Percentiles rank a stretch among this genome's conserved stretches.
phyloP scores from a whole-genome alignment of 2,797 vertebrate genomes.

The Todus mexicanus region DNA sequence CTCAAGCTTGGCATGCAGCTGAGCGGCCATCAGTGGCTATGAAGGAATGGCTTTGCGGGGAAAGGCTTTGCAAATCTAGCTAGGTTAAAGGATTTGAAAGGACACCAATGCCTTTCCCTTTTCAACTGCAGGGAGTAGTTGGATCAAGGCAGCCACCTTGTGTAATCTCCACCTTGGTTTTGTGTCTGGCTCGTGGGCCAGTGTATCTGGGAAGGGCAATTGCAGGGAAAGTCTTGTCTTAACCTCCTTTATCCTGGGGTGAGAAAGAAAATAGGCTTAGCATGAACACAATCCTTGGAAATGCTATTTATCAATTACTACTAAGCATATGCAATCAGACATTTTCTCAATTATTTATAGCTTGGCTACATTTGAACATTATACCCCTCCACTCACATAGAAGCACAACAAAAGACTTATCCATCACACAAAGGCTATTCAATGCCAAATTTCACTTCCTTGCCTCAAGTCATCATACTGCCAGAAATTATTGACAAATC shows the following conservation, averaged over 20 bases:
- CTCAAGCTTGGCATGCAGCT: fast-evolving
- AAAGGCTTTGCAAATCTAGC: neutral
- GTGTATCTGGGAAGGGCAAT: neutral
- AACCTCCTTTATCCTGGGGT: neutral
- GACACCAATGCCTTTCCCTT: neutral
- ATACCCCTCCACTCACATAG: neutral
- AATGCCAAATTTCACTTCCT: constrained; percentile 13
- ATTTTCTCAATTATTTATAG: constrained; percentile 38
- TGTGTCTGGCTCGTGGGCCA: neutral
- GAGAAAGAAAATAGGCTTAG: neutral
- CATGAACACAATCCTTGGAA: neutral
- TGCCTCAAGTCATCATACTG: neutral
- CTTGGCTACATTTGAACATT: neutral
- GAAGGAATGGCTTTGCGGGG: neutral
- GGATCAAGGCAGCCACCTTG: fast-evolving
- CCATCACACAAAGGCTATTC: neutral
- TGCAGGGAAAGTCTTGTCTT: neutral
- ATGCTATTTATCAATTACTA: neutral
- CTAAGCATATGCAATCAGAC: neutral
- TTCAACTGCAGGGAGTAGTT: neutral
- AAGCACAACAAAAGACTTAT: neutral
- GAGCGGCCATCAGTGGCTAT: neutral
- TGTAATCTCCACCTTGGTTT: neutral
- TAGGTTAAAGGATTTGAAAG: neutral
- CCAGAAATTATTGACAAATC: constrained; percentile 45